phyloP scores from a whole-genome alignment of 1,140 invertebrate species.

The Megalopta genalis region DNA sequence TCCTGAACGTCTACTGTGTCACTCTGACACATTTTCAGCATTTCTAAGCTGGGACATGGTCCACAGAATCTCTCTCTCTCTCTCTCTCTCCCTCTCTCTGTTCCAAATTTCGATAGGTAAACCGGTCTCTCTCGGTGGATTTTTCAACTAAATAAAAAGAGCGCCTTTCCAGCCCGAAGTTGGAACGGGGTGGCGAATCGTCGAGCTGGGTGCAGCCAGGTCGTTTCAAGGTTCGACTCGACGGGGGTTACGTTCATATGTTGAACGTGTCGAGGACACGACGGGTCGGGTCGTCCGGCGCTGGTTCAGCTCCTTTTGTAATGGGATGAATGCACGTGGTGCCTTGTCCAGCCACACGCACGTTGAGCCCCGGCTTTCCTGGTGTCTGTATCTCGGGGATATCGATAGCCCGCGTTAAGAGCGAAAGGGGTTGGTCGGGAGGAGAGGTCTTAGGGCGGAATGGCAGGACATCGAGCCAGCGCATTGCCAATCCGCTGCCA shows the following conservation, averaged over 20 bases:
- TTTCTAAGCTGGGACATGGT: not conserved
- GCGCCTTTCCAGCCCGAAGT: not conserved
- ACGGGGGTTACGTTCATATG: constrained; percentile 43
- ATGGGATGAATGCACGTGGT: constrained; percentile 77
- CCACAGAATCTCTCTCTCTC: not conserved
- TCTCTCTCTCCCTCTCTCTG: not conserved
- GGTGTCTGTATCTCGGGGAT: constrained; percentile 72
- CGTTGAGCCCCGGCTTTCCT: constrained; percentile 64
- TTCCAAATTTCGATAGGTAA: not conserved
- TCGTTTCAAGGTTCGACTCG: constrained; percentile 42
- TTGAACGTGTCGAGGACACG: constrained; percentile 68
- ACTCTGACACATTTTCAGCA: not conserved
- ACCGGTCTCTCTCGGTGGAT: not conserved
- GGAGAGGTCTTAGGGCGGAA: constrained; percentile 27
- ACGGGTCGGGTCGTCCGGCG: constrained; percentile 55
- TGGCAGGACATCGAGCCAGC: not conserved
- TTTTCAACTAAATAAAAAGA: constrained; percentile 4
- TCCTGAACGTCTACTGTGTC: not conserved
- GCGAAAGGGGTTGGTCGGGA: constrained; percentile 66
- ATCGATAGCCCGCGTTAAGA: constrained; percentile 70
- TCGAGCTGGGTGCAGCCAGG: not conserved
- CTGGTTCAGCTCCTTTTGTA: constrained; percentile 77
- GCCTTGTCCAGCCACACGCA: constrained; percentile 75
- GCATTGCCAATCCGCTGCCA: constrained; percentile 29
- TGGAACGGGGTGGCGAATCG: not conserved